Evolutionary conservation across 2,113 vertebrate species (phyloP).

Genomic region (Triplophysa dalaica): DNA sequence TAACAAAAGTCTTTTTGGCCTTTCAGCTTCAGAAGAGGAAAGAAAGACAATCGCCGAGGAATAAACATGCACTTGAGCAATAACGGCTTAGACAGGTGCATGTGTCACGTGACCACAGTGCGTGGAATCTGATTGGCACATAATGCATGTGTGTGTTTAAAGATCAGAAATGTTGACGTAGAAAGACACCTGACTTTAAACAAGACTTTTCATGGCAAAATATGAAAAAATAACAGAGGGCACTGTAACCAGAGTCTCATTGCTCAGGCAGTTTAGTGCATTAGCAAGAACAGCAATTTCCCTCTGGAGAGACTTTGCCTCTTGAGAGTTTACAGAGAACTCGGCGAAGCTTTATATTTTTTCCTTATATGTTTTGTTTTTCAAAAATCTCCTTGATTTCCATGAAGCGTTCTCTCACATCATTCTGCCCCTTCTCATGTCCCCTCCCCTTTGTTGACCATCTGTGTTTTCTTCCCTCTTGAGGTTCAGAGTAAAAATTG

Average conservation of each 20-base stretch:
- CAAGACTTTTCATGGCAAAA: not conserved
- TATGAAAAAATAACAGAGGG: slow-evolving; percentile 7
- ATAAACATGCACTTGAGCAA: not conserved
- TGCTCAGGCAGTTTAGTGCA: slow-evolving; percentile 3
- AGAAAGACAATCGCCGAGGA: slow-evolving; percentile 23
- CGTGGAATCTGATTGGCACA: slow-evolving; percentile 2
- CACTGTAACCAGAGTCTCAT: not conserved
- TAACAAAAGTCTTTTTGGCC: slow-evolving; percentile 10
- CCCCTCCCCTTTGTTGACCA: slow-evolving; percentile 68
- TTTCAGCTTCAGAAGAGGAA: not conserved
- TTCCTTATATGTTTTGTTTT: slow-evolving; percentile 1
- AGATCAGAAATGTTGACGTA: not conserved
- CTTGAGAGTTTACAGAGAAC: slow-evolving; percentile 27
- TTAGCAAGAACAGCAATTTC: slow-evolving; percentile 27
- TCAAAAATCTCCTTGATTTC: not conserved
- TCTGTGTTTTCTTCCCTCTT: slow-evolving; percentile 62
- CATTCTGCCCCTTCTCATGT: slow-evolving; percentile 55
- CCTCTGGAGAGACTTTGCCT: slow-evolving; percentile 4
- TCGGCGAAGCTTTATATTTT: slow-evolving; percentile 9
- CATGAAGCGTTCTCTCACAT: slow-evolving; percentile 13
- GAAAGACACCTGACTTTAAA: not conserved
- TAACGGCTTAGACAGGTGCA: not conserved
- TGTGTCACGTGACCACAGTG: slow-evolving; percentile 14
- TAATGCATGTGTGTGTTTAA: not conserved
- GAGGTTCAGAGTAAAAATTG: slow-evolving; percentile 69